phyloP scores from a whole-genome alignment of 2,888 invertebrate genomes.

The Trichacis sp. region DNA sequence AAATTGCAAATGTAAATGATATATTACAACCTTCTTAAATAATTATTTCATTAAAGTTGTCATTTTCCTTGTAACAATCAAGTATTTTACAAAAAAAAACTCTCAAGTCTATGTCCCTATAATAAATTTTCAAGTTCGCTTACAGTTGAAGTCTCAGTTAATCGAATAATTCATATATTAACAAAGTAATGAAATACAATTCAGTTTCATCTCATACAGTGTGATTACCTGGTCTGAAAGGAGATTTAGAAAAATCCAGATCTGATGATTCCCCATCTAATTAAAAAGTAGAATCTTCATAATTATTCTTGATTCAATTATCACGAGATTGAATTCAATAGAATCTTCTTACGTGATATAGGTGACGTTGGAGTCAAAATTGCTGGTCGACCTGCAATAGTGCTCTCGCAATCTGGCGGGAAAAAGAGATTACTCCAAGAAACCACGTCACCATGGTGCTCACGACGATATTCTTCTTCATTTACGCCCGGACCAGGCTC shows the following conservation, averaged over 20 bases:
- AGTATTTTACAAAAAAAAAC: too few species aligned
- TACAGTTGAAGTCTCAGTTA: too few species aligned
- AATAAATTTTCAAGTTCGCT: too few species aligned
- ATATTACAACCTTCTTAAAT: neutral
- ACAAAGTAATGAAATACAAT: too few species aligned
- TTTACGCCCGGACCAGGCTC: slow-evolving; percentile 50
- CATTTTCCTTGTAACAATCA: neutral
- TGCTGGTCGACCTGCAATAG: slow-evolving; percentile 19
- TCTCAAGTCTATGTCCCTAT: too few species aligned
- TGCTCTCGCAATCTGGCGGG: slow-evolving; percentile 75
- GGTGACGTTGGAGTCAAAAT: slow-evolving; percentile 29
- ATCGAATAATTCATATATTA: too few species aligned
- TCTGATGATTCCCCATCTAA: neutral
- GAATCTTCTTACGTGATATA: slow-evolving; percentile 24
- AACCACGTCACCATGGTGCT: slow-evolving; percentile 72
- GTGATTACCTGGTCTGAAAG: neutral
- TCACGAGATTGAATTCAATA: neutral
- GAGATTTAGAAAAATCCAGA: neutral
- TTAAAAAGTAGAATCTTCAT: neutral
- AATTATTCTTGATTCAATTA: too few species aligned
- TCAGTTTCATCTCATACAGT: neutral
- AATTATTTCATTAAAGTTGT: too few species aligned
- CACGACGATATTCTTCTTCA: slow-evolving; percentile 51
- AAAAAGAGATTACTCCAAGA: slow-evolving; percentile 80
- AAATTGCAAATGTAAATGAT: slow-evolving; percentile 1